Evolutionary conservation across 1,140 invertebrate genomes (phyloP).

Genomic region (Drepana arcuata): DNA sequence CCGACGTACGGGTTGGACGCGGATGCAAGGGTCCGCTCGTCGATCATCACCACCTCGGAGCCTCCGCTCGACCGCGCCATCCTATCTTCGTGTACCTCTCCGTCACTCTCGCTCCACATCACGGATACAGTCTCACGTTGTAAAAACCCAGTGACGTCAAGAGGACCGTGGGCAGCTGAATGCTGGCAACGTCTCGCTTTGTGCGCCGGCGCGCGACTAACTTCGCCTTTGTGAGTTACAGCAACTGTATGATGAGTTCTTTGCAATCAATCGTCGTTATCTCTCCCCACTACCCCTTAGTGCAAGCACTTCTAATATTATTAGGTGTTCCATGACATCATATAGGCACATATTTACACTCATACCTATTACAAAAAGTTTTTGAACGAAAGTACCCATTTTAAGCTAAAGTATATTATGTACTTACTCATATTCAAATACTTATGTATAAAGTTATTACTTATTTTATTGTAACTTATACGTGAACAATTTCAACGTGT

Average conservation of each 20-base stretch:
- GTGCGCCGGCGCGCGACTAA: slow-evolving; percentile 24
- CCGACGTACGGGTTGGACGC: slow-evolving; percentile 20
- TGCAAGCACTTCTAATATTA: no score
- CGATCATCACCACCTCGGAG: slow-evolving; percentile 32
- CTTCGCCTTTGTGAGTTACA: slow-evolving; percentile 7
- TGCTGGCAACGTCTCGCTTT: slow-evolving; percentile 22
- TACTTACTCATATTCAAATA: no score
- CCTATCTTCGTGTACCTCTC: slow-evolving; percentile 7
- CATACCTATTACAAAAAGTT: no score
- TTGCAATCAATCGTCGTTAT: no score
- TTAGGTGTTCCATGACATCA: no score
- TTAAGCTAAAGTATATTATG: no score
- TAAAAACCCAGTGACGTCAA: slow-evolving; percentile 7
- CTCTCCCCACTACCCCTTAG: no score
- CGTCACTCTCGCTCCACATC: slow-evolving; percentile 27
- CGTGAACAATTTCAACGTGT: no score
- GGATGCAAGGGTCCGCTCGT: slow-evolving; percentile 19
- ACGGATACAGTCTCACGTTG: slow-evolving; percentile 15
- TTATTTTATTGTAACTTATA: no score
- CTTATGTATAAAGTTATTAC: no score
- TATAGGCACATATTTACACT: no score
- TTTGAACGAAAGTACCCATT: no score
- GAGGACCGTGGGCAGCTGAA: slow-evolving; percentile 12
- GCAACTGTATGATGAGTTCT: slow-evolving; percentile 5
- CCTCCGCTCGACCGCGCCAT: slow-evolving; percentile 15